Conservation (phyloP, 2,113 vertebrate genomes). For the Scortum barcoo region DNA sequence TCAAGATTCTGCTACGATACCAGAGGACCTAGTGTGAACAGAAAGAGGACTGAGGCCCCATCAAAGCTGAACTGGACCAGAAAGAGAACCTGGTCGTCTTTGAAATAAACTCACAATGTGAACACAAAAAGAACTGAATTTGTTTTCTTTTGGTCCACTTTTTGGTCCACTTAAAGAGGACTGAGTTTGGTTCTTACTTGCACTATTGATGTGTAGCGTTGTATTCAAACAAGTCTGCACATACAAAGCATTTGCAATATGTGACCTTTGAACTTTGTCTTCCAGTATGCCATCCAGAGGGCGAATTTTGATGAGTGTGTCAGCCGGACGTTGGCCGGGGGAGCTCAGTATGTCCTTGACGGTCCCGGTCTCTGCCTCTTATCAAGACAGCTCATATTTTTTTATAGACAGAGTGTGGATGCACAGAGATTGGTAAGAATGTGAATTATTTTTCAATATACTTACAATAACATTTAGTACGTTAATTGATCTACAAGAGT, state of each 20-base stretch:
- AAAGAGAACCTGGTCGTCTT: too few species aligned
- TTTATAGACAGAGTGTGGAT: slow-evolving; percentile 94
- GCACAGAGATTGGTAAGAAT: slow-evolving; percentile 92
- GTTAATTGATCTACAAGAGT: not conserved
- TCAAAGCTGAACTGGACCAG: too few species aligned
- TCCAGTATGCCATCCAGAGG: slow-evolving; percentile 92
- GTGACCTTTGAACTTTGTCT: slow-evolving; percentile 49
- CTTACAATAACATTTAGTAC: not conserved
- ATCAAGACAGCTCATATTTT: slow-evolving; percentile 95
- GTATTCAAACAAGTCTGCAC: not conserved
- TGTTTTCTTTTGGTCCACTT: too few species aligned
- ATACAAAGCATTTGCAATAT: not conserved
- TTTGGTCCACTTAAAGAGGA: too few species aligned
- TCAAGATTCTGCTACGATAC: too few species aligned
- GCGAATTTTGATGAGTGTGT: slow-evolving; percentile 90
- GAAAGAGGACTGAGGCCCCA: too few species aligned
- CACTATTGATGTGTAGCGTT: not conserved
- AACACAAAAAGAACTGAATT: too few species aligned
- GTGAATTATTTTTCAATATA: not conserved
- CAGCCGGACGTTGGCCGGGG: slow-evolving; percentile 85
- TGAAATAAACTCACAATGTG: too few species aligned
- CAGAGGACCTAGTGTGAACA: too few species aligned
- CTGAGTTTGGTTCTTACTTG: too few species aligned
- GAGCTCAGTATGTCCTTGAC: slow-evolving; percentile 79
- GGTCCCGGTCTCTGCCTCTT: slow-evolving; percentile 88